Evolutionary conservation across 2,113 vertebrate genomes (phyloP).

Genomic region (Perca schrenkii): DNA sequence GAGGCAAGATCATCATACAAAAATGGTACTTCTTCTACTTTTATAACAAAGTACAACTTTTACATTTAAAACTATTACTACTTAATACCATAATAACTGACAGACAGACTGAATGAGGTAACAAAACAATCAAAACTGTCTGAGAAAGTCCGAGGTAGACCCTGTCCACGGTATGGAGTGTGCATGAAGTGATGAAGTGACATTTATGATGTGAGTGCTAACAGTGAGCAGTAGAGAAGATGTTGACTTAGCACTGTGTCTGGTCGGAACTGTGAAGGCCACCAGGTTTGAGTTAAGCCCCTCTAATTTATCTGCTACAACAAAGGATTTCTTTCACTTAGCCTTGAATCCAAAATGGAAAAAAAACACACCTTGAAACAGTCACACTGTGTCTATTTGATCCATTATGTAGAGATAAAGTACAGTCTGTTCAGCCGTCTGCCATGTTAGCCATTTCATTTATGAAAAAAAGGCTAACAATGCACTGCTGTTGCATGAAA

Average conservation of each 20-base stretch:
- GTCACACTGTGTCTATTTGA: slow-evolving; percentile 42
- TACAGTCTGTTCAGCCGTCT: slow-evolving; percentile 46
- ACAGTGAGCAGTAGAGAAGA: slow-evolving; percentile 73
- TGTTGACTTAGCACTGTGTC: slow-evolving; percentile 66
- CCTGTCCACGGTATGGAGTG: slow-evolving; percentile 45
- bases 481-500: slow-evolving; percentile 28
- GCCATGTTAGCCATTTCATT: slow-evolving; percentile 40
- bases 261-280: slow-evolving; percentile 48
- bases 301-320: slow-evolving; percentile 58
- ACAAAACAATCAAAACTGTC: slow-evolving; percentile 44
- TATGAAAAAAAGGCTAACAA: slow-evolving; percentile 48
- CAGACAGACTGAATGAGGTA: slow-evolving; percentile 2
- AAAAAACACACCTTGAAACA: slow-evolving; percentile 36
- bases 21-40: neutral
- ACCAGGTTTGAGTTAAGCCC: slow-evolving; percentile 56
- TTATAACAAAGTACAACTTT: neutral
- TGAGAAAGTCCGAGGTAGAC: slow-evolving; percentile 26
- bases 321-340: slow-evolving; percentile 66
- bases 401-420: slow-evolving; percentile 52
- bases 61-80: slow-evolving; percentile 9
- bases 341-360: slow-evolving; percentile 32
- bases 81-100: neutral
- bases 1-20: slow-evolving; percentile 10
- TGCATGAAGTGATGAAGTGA: slow-evolving; percentile 70
- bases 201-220: slow-evolving; percentile 81